phyloP scores from a whole-genome alignment of 2,888 invertebrate species.

The Leptopilina myrica region DNA sequence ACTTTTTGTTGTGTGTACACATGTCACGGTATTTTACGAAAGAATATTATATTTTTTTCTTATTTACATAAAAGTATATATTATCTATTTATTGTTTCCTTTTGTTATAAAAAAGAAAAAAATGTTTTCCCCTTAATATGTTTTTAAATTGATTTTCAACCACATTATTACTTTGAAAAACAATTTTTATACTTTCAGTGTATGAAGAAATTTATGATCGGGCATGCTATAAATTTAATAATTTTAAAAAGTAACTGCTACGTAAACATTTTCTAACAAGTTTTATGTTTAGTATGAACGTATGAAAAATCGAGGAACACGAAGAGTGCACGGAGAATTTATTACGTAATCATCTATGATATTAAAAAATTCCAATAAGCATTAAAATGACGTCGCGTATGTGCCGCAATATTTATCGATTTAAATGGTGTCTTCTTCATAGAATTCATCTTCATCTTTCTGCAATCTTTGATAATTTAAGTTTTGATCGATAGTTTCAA shows the following conservation, averaged over 20 bases:
- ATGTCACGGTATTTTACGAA: too few species aligned
- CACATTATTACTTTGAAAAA: not conserved
- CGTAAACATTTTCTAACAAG: slow-evolving; percentile 1
- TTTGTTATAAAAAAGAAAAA: not conserved
- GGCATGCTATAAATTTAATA: slow-evolving; percentile 12
- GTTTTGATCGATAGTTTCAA: not conserved
- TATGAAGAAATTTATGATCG: not conserved
- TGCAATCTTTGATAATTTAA: not conserved
- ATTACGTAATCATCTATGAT: slow-evolving; percentile 10
- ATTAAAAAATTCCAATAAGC: slow-evolving; percentile 9
- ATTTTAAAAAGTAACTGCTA: not conserved
- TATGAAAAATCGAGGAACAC: not conserved
- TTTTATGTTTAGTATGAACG: slow-evolving; percentile 1
- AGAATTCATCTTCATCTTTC: too few species aligned
- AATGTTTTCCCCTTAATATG: not conserved
- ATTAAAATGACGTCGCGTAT: not conserved
- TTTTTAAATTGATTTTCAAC: not conserved
- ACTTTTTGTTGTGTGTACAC: too few species aligned
- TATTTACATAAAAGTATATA: too few species aligned
- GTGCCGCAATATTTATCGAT: slow-evolving; percentile 24
- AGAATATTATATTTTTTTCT: too few species aligned
- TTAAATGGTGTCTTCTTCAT: not conserved
- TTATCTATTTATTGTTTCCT: too few species aligned
- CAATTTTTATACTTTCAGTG: not conserved
- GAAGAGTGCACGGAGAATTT: not conserved